phyloP scores from a whole-genome alignment of 1,140 invertebrate species.

The Solenopsis fugax region DNA sequence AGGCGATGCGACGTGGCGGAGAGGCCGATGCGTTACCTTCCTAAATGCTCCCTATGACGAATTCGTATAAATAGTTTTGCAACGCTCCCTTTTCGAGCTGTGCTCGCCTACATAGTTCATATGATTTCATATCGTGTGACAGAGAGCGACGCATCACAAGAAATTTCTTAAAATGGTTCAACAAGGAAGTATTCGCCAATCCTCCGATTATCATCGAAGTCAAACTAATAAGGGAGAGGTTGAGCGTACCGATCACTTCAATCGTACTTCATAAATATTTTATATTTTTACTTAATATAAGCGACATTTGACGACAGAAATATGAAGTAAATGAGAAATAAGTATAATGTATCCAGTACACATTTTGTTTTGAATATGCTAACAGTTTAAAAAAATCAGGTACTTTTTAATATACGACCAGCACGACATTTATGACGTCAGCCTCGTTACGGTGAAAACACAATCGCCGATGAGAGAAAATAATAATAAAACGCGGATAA shows the following conservation, averaged over 20 bases:
- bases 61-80: constrained; percentile 73
- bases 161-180: background rate
- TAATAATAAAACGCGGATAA: background rate
- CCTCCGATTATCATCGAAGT: background rate
- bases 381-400: too few relatives aligned
- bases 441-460: background rate
- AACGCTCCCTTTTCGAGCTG: background rate
- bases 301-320: too few relatives aligned
- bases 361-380: too few relatives aligned
- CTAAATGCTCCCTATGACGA: constrained; percentile 72
- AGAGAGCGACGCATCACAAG: background rate
- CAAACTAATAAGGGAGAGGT: background rate
- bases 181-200: background rate
- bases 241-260: too few relatives aligned
- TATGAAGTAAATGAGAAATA: too few relatives aligned
- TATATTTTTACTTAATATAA: too few relatives aligned
- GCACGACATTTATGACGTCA: too few relatives aligned
- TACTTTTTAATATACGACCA: too few relatives aligned
- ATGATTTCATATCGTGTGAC: background rate
- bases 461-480: constrained; percentile 14
- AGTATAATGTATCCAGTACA: too few relatives aligned
- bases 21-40: constrained; percentile 61
- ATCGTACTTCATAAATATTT: too few relatives aligned
- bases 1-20: constrained; percentile 25
- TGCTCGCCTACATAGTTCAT: constrained; percentile 37